Percentiles rank a stretch among this genome's conserved stretches.
Evolutionary conservation across 2,797 vertebrate genomes (phyloP).

Genomic region (Serranus cabrilla): DNA sequence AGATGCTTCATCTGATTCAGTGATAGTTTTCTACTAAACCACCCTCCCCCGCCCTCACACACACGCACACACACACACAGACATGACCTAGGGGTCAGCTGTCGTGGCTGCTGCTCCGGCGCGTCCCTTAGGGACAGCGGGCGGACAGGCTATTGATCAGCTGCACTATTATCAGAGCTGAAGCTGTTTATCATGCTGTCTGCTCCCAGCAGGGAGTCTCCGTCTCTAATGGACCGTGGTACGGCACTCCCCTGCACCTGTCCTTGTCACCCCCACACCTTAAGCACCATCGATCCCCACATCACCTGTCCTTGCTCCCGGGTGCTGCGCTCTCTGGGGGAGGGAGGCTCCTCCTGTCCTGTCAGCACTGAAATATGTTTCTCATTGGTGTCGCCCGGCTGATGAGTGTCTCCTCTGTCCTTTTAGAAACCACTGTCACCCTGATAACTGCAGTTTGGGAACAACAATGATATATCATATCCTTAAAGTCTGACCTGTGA

Average conservation of each 20-base stretch:
- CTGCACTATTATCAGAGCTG: constrained; percentile 84
- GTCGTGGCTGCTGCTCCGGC: constrained; percentile 65
- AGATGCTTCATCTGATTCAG: constrained; percentile 68
- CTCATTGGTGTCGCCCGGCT: constrained; percentile 57
- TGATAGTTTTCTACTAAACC: constrained; percentile 63
- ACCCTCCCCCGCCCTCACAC: constrained; percentile 8
- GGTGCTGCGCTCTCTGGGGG: constrained; percentile 52
- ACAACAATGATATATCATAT: constrained; percentile 53
- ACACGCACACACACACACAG: constrained; percentile 37
- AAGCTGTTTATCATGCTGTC: constrained; percentile 87
- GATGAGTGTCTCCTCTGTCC: constrained; percentile 62
- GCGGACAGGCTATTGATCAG: constrained; percentile 87
- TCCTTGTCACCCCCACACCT: constrained; percentile 81
- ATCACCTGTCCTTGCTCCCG: constrained; percentile 73
- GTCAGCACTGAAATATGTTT: constrained; percentile 71
- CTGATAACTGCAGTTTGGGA: constrained; percentile 31
- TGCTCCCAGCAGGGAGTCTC: constrained; percentile 77
- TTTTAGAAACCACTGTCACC: constrained; percentile 41
- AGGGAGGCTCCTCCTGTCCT: constrained; percentile 57
- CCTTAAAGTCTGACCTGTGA: constrained; percentile 22
- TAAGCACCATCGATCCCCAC: constrained; percentile 80
- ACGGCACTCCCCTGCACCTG: constrained; percentile 78
- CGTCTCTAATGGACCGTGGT: constrained; percentile 82
- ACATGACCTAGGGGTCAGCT: constrained; percentile 73
- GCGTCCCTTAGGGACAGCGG: constrained; percentile 60